phyloP scores from a whole-genome alignment of 2,113 vertebrate genomes.

The Nansenia antarctica region DNA sequence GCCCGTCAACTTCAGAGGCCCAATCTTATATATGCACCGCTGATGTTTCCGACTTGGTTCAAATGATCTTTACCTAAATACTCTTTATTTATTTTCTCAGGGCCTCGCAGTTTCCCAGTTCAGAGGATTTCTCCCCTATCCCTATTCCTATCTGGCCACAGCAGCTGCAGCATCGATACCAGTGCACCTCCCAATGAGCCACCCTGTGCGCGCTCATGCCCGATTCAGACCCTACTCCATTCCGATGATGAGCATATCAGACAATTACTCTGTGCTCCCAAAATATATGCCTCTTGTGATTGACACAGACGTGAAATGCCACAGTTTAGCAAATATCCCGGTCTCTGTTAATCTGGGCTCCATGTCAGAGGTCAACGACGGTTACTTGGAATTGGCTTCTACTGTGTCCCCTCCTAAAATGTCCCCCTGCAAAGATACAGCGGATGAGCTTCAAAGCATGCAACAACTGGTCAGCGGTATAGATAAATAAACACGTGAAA shows the following conservation, averaged over 20 bases:
- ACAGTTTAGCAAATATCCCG: background rate
- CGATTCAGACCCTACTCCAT: slow-evolving; percentile 81
- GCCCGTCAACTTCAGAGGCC: background rate
- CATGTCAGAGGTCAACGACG: background rate
- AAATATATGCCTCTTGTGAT: slow-evolving; percentile 55
- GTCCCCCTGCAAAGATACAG: slow-evolving; percentile 65
- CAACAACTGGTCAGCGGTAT: slow-evolving; percentile 49
- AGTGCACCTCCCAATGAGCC: slow-evolving; percentile 69
- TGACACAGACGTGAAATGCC: background rate
- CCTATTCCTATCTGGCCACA: slow-evolving; percentile 45
- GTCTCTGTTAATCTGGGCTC: background rate
- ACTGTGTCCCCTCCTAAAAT: background rate
- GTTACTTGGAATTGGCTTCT: background rate
- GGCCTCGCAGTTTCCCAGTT: slow-evolving; percentile 84
- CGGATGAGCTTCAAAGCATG: slow-evolving; percentile 78
- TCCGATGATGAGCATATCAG: slow-evolving; percentile 67
- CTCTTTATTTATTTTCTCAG: slow-evolving; percentile 61
- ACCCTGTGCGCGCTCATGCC: slow-evolving; percentile 67
- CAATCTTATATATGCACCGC: too few relatives aligned
- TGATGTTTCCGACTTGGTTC: too few relatives aligned
- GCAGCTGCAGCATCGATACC: slow-evolving; percentile 73
- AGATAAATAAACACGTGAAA: too few relatives aligned
- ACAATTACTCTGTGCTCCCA: slow-evolving; percentile 67
- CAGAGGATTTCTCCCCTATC: slow-evolving; percentile 54
- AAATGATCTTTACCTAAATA: too few relatives aligned